phyloP scores from a whole-genome alignment of 2,797 vertebrate species.

The Rhadinocentrus ornatus region DNA sequence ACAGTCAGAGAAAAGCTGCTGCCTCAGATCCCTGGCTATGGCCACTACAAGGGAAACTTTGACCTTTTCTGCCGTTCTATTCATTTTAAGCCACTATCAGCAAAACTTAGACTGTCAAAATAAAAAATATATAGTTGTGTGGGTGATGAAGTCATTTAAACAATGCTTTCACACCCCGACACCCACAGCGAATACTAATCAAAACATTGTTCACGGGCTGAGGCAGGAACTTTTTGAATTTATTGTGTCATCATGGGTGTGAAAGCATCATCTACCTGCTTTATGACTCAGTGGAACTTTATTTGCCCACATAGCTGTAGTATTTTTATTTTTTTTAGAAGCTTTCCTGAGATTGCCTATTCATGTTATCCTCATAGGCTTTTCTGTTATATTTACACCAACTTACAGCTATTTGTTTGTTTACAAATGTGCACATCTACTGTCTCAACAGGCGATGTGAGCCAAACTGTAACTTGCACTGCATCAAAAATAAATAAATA shows the following conservation, averaged over 20 bases:
- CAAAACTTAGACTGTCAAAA: not conserved
- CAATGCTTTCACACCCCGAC: not conserved
- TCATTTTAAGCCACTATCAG: not conserved
- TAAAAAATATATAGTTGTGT: not conserved
- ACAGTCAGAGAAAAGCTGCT: no score
- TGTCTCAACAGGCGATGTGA: not conserved
- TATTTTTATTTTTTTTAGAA: not conserved
- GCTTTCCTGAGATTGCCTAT: constrained; percentile 9
- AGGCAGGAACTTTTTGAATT: not conserved
- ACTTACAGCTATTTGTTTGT: not conserved
- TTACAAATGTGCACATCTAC: not conserved
- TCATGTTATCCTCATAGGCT: constrained; percentile 9
- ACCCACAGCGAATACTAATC: not conserved
- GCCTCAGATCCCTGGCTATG: not conserved
- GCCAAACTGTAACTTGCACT: not conserved
- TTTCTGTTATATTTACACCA: not conserved
- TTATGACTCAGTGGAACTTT: constrained; percentile 27
- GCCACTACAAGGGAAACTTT: not conserved
- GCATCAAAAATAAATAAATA: not conserved
- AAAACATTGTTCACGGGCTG: constrained; percentile 6
- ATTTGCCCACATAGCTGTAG: constrained; percentile 3
- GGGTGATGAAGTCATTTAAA: not conserved
- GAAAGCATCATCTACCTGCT: constrained; percentile 6
- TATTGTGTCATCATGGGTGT: constrained; percentile 9
- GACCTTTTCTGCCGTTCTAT: not conserved